phyloP scores from a whole-genome alignment of 1,140 invertebrate species.

The Drosophila asahinai region DNA sequence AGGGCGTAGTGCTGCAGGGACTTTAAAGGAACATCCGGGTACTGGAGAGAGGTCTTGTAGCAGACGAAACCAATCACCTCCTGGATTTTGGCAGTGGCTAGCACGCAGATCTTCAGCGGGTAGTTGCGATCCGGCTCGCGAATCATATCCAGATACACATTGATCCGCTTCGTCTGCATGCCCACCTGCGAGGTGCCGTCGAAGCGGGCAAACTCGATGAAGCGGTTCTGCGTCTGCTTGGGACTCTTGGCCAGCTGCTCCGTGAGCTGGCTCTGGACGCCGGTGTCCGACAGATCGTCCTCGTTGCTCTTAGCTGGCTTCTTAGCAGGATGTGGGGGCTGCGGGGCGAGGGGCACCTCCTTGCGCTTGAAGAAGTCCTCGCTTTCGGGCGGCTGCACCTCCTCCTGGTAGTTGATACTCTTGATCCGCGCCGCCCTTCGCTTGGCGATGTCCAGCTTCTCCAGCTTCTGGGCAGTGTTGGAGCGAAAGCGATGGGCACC shows the following conservation, averaged over 20 bases:
- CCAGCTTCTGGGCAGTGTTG: conserved; percentile 95
- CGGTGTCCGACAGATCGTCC: conserved; percentile 63
- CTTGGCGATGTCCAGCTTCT: conserved; percentile 94
- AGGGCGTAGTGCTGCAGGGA: conserved; percentile 91
- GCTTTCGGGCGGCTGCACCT: conserved; percentile 85
- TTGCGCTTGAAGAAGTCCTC: conserved; percentile 88
- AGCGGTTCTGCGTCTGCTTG: conserved; percentile 92
- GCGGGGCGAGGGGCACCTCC: conserved; percentile 60
- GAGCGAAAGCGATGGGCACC: conserved; percentile 91
- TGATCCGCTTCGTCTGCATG: conserved; percentile 91
- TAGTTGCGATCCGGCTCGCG: conserved; percentile 92
- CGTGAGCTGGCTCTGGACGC: conserved; percentile 87
- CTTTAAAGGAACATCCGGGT: conserved; percentile 87
- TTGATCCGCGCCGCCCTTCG: conserved; percentile 92
- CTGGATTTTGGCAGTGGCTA: conserved; percentile 93
- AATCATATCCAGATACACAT: conserved; percentile 95
- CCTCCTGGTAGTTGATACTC: conserved; percentile 91
- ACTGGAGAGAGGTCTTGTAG: conserved; percentile 90
- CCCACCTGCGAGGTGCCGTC: conserved; percentile 94
- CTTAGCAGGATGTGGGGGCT: conserved; percentile 84
- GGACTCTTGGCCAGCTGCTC: conserved; percentile 91
- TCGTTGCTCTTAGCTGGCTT: conserved; percentile 51
- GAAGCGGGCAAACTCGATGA: conserved; percentile 95
- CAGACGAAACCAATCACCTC: conserved; percentile 98
- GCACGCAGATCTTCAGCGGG: conserved; percentile 92